Conservation (phyloP, 2,797 vertebrate genomes). For the Gallirallus australis region DNA sequence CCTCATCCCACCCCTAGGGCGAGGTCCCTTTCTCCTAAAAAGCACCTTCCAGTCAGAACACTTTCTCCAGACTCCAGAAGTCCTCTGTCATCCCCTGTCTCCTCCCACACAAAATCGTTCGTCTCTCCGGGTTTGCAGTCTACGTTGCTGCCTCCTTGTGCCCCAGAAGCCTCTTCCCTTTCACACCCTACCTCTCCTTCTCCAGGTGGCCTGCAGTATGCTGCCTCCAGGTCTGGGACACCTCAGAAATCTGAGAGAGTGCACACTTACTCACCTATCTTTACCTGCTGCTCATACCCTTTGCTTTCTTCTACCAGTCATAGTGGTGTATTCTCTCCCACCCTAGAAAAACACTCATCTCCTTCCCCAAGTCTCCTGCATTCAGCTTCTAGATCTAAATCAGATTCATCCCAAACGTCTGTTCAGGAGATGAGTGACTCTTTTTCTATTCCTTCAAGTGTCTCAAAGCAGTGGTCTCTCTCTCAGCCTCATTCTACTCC, state of each 20-base stretch:
- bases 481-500: not conserved
- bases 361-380: conserved; percentile 39
- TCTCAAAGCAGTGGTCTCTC: not conserved
- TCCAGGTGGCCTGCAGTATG: conserved; percentile 3
- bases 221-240: not conserved
- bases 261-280: conserved; percentile 53
- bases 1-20: not conserved
- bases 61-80: conserved; percentile 22
- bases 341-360: conserved; percentile 32
- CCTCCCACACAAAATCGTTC: not conserved
- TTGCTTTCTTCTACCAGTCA: conserved; percentile 19
- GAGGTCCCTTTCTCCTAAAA: conserved; percentile 12
- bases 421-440: not conserved
- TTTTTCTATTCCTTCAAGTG: not conserved
- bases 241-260: conserved; percentile 61
- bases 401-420: not conserved
- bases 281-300: conserved; percentile 53
- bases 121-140: conserved; percentile 19
- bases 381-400: conserved; percentile 37
- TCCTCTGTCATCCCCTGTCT: not conserved
- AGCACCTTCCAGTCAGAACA: not conserved
- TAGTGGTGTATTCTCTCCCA: not conserved
- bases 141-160: not conserved
- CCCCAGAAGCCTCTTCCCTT: not conserved
- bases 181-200: not conserved